Evolutionary conservation across 2,797 vertebrate species (phyloP).

Genomic region (Borostomias antarcticus): DNA sequence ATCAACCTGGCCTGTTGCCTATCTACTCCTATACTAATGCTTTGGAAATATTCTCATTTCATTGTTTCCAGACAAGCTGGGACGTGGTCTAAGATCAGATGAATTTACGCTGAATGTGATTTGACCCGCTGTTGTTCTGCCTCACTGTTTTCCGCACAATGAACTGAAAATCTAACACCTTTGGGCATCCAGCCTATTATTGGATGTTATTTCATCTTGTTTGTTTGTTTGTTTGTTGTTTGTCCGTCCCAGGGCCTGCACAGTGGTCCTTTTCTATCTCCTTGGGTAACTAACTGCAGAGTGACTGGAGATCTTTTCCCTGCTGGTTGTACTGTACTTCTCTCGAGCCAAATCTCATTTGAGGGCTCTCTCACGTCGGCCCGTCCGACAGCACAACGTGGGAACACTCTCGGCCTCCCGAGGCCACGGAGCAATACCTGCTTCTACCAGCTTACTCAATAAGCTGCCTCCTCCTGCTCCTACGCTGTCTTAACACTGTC

Average conservation of each 20-base stretch:
- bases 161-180: slow-evolving; percentile 30
- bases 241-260: not conserved
- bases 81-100: slow-evolving; percentile 24
- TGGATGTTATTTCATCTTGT: not conserved
- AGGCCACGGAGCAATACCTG: slow-evolving; percentile 46
- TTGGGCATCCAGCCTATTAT: slow-evolving; percentile 7
- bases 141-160: not conserved
- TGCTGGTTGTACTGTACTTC: slow-evolving; percentile 26
- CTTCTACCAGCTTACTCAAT: slow-evolving; percentile 57
- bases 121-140: not conserved
- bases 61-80: slow-evolving; percentile 37
- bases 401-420: slow-evolving; percentile 43
- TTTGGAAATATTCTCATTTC: slow-evolving; percentile 37
- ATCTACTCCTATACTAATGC: slow-evolving; percentile 30
- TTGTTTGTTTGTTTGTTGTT: not conserved
- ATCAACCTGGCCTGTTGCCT: not conserved
- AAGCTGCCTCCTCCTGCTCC: slow-evolving; percentile 44
- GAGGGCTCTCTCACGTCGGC: slow-evolving; percentile 31
- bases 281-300: slow-evolving; percentile 5
- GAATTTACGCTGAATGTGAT: slow-evolving; percentile 9
- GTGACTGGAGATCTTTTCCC: slow-evolving; percentile 15
- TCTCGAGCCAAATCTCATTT: slow-evolving; percentile 43
- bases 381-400: slow-evolving; percentile 33
- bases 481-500: slow-evolving; percentile 41
- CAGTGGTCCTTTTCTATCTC: not conserved